Evolutionary conservation across 2,113 vertebrate species (phyloP).

Genomic region (Lampris megalopsis): DNA sequence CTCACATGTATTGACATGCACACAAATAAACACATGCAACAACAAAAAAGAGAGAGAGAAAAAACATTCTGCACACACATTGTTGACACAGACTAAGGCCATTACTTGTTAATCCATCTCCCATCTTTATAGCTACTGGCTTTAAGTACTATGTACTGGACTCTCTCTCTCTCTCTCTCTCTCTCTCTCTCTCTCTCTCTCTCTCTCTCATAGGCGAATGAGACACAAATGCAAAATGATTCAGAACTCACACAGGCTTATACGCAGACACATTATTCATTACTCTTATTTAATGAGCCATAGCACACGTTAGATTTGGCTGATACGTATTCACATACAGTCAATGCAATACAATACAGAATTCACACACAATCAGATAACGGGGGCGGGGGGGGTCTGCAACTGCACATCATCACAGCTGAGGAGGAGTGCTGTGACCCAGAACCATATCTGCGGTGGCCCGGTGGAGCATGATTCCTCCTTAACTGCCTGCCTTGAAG

Average conservation of each 20-base stretch:
- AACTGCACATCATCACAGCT: not conserved
- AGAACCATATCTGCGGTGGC: not conserved
- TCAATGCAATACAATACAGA: not conserved
- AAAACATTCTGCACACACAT: not conserved
- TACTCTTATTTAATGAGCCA: constrained; percentile 23
- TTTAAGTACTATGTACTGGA: constrained; percentile 29
- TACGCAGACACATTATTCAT: constrained; percentile 18
- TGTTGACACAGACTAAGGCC: not conserved
- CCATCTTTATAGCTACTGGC: constrained; percentile 22
- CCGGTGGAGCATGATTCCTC: not conserved
- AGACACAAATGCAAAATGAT: too few relatives aligned
- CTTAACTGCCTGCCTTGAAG: not conserved
- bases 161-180: constrained; percentile 3
- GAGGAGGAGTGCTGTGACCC: not conserved
- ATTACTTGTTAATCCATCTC: constrained; percentile 39
- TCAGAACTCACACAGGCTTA: not conserved
- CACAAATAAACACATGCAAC: not conserved
- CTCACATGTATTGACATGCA: not conserved
- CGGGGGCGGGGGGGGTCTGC: not conserved
- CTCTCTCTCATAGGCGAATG: too few relatives aligned
- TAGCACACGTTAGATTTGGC: constrained; percentile 13
- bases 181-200: too few relatives aligned
- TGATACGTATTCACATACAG: not conserved
- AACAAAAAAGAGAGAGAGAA: too few relatives aligned
- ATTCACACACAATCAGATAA: not conserved